Evolutionary conservation across 2,888 invertebrate species (phyloP).

Genomic region (Drosophila macrospina): DNA sequence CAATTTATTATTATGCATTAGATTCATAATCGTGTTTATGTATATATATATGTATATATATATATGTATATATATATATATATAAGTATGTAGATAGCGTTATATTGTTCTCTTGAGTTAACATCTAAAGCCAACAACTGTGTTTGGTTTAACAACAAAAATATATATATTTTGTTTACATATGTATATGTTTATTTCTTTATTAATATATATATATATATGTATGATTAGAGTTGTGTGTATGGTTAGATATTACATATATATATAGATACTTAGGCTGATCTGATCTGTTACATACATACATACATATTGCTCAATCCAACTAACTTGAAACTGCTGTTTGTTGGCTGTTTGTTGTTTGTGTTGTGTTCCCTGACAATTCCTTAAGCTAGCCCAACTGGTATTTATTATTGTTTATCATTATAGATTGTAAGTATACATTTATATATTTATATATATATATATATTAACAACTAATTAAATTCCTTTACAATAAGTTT

Average conservation of each 20-base stretch:
- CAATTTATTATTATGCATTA: slow-evolving; percentile 46
- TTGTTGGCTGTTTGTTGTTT: slow-evolving; percentile 15
- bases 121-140: slow-evolving; percentile 67
- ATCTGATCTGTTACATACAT: slow-evolving; percentile 29
- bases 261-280: slow-evolving; percentile 18
- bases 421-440: slow-evolving; percentile 18
- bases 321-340: slow-evolving; percentile 18
- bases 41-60: slow-evolving; percentile 21
- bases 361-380: slow-evolving; percentile 72
- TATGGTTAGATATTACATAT: slow-evolving; percentile 10
- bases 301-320: slow-evolving; percentile 54
- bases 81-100: slow-evolving; percentile 26
- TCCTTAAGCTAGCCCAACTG: slow-evolving; percentile 61
- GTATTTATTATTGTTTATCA: slow-evolving; percentile 21
- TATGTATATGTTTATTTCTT: no score
- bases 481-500: slow-evolving; percentile 56
- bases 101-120: slow-evolving; percentile 48
- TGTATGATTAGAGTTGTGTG: slow-evolving; percentile 26
- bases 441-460: slow-evolving; percentile 13
- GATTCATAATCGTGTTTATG: slow-evolving; percentile 29
- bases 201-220: slow-evolving; percentile 23
- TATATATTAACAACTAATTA: slow-evolving; percentile 39
- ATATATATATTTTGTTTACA: slow-evolving; percentile 36
- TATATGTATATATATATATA: slow-evolving; percentile 14
- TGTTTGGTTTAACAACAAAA: slow-evolving; percentile 50